phyloP scores from a whole-genome alignment of 2,113 vertebrate species.

The Panurus biarmicus region DNA sequence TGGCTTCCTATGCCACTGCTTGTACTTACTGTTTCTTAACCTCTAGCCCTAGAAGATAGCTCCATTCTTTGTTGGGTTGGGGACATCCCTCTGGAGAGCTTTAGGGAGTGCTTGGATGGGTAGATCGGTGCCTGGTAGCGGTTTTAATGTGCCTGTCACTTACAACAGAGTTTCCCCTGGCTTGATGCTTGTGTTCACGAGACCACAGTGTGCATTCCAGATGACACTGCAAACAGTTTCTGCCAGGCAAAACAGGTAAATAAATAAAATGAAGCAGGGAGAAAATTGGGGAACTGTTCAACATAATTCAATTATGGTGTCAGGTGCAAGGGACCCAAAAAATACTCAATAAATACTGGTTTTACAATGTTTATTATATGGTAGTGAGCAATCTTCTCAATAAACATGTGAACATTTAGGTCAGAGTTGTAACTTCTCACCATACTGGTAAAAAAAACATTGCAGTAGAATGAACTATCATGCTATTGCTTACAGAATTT shows the following conservation, averaged over 20 bases:
- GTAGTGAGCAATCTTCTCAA: background rate
- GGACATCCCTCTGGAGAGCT: background rate
- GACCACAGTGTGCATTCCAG: background rate
- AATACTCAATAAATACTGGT: background rate
- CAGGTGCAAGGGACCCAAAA: background rate
- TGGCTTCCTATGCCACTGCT: background rate
- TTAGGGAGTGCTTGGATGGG: background rate
- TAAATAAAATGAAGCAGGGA: constrained; percentile 55
- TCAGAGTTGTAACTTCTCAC: background rate
- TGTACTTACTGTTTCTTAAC: background rate
- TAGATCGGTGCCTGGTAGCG: background rate
- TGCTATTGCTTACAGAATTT: background rate
- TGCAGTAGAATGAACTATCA: background rate
- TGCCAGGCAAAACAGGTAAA: constrained; percentile 53
- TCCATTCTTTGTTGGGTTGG: background rate
- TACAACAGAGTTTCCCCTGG: background rate
- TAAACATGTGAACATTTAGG: background rate
- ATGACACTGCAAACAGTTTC: background rate
- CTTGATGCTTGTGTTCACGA: constrained; percentile 23
- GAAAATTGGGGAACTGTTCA: background rate
- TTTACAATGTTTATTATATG: background rate
- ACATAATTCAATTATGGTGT: background rate
- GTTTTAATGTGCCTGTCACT: background rate
- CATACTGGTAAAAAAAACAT: background rate
- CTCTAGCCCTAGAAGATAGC: background rate